Evolutionary conservation across 53 echinoderm and acorn worm species (phyloP).

Genomic region (Stichopus horrens): DNA sequence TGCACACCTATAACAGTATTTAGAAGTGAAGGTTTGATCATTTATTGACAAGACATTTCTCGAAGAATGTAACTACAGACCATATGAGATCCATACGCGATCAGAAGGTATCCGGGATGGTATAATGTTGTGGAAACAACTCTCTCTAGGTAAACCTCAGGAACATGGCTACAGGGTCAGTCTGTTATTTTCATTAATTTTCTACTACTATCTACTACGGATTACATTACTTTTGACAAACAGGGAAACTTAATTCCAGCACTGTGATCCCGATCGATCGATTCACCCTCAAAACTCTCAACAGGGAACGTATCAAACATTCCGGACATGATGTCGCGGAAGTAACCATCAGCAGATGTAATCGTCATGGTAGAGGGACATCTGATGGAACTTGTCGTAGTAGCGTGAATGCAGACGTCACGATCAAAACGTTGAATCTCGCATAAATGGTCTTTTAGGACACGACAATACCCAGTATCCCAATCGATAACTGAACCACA

Average conservation of each 20-base stretch:
- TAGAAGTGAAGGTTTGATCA: no score
- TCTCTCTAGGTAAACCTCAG: no score
- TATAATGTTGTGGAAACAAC: no score
- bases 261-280: background rate
- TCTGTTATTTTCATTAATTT: no score
- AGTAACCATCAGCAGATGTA: background rate
- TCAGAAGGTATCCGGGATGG: no score
- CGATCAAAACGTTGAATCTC: background rate
- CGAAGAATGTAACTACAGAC: no score
- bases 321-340: background rate
- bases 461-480: background rate
- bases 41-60: no score
- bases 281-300: background rate
- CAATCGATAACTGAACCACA: background rate
- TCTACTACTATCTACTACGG: no score
- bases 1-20: no score
- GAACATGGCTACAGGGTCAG: no score
- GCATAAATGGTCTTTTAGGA: background rate
- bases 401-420: background rate
- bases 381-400: background rate
- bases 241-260: background rate
- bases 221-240: background rate
- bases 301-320: background rate
- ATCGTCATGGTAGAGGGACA: background rate
- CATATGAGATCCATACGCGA: no score